phyloP scores from a whole-genome alignment of 2,888 invertebrate genomes.

The Stenodema calcarata region DNA sequence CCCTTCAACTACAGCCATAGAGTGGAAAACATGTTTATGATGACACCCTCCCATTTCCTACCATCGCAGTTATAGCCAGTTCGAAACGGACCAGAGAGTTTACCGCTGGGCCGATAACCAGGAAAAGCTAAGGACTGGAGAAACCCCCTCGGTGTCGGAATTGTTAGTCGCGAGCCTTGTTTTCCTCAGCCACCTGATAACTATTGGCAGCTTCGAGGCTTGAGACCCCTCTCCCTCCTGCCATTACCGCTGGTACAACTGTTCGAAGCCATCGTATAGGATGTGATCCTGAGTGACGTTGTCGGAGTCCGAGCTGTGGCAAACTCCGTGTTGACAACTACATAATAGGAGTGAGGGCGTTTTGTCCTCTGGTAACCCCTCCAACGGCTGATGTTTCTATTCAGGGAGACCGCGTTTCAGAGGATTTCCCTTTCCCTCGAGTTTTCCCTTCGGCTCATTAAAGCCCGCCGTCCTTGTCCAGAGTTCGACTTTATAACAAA shows the following conservation, averaged over 20 bases:
- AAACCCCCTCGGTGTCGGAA: not conserved
- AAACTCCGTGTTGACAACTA: constrained; percentile 20
- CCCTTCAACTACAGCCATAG: not conserved
- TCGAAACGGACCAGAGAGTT: not conserved
- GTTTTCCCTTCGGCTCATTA: not conserved
- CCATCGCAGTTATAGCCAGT: not conserved
- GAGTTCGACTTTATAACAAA: too few species aligned
- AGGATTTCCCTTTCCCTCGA: not conserved
- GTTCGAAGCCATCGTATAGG: not conserved
- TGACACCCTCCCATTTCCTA: not conserved
- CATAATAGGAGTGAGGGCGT: constrained; percentile 12
- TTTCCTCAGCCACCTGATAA: constrained; percentile 28
- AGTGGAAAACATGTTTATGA: constrained; percentile 30
- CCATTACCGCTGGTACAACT: not conserved
- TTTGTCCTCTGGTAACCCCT: not conserved
- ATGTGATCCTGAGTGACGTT: constrained; percentile 6
- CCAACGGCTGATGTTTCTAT: not conserved
- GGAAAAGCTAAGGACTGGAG: constrained; percentile 12
- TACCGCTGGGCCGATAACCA: not conserved
- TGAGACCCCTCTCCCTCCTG: not conserved
- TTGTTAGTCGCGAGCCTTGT: constrained; percentile 22
- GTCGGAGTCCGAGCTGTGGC: constrained; percentile 6
- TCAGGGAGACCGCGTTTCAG: not conserved
- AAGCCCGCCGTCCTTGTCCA: not conserved
- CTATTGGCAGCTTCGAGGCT: not conserved